Conservation (phyloP, 2,113 vertebrate species). For the Ceyx cyanopectus region DNA sequence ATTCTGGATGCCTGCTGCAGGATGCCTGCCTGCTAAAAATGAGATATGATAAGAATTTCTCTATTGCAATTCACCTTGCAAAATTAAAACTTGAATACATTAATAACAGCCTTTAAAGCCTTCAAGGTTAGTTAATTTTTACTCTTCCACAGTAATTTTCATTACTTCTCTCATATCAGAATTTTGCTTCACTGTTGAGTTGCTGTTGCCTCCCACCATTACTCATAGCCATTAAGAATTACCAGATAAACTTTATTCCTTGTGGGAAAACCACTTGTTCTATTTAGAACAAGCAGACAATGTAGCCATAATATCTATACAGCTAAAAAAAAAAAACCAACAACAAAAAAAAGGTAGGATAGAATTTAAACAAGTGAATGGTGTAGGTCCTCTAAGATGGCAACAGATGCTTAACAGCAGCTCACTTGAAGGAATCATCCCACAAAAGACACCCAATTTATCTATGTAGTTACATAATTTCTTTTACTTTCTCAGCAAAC, state of each 20-base stretch:
- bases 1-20: constrained; percentile 28
- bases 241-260: not conserved
- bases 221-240: constrained; percentile 17
- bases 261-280: not conserved
- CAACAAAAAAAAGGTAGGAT: not conserved
- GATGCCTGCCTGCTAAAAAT: constrained; percentile 37
- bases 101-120: not conserved
- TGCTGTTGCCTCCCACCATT: not conserved
- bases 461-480: not conserved
- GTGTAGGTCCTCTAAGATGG: not conserved
- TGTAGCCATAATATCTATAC: not conserved
- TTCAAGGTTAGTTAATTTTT: not conserved
- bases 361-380: not conserved
- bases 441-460: not conserved
- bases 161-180: not conserved
- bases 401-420: not conserved
- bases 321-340: not conserved
- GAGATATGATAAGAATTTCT: constrained; percentile 17
- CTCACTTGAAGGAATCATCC: not conserved
- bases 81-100: not conserved
- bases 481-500: not conserved
- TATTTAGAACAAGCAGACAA: not conserved
- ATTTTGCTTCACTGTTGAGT: not conserved
- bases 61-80: constrained; percentile 5
- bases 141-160: not conserved